These are phyloP conservation scores for Papilio aristodemus DNA, from an alignment of 1,140 invertebrate genomes.

Conservation along the genomic window DNA sequence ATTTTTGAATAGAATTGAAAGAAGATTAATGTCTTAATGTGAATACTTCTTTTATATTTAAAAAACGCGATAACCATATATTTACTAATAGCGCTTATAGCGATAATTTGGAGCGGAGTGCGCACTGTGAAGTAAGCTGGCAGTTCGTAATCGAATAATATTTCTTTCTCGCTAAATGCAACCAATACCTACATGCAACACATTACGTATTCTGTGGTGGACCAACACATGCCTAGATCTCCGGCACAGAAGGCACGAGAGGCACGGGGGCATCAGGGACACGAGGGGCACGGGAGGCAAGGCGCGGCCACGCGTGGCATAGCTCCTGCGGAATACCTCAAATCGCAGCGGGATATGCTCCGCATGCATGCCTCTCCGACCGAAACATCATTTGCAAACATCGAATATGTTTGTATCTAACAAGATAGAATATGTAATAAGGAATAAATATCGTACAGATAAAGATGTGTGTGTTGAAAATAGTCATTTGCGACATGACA, in stretches of 20 bases:
- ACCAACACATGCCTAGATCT: slow-evolving; percentile 24
- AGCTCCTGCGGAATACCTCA: slow-evolving; percentile 31
- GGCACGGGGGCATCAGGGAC: background rate
- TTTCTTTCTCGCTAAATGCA: too few species aligned
- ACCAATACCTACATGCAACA: background rate
- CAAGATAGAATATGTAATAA: background rate
- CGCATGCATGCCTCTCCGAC: slow-evolving; percentile 28
- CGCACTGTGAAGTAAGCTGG: too few species aligned
- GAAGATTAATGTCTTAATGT: background rate
- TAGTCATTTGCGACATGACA: too few species aligned
- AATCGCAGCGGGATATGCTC: slow-evolving; percentile 29
- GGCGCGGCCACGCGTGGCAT: slow-evolving; percentile 31
- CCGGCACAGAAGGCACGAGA: background rate
- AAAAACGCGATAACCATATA: too few species aligned
- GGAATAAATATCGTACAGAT: too few species aligned
- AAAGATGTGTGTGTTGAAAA: too few species aligned
- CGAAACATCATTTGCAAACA: slow-evolving; percentile 13
- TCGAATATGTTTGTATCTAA: background rate
- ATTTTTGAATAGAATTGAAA: background rate
- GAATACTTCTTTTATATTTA: background rate
- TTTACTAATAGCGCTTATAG: too few species aligned
- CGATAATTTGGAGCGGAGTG: too few species aligned
- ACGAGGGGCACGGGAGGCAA: slow-evolving; percentile 6
- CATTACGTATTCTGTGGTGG: slow-evolving; percentile 28
- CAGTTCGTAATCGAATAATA: too few species aligned